A percentile compares a stretch with the other conserved stretches of the same genome.
Conservation (phyloP, 2,797 vertebrate species). For the Sebastes melanostomus region DNA sequence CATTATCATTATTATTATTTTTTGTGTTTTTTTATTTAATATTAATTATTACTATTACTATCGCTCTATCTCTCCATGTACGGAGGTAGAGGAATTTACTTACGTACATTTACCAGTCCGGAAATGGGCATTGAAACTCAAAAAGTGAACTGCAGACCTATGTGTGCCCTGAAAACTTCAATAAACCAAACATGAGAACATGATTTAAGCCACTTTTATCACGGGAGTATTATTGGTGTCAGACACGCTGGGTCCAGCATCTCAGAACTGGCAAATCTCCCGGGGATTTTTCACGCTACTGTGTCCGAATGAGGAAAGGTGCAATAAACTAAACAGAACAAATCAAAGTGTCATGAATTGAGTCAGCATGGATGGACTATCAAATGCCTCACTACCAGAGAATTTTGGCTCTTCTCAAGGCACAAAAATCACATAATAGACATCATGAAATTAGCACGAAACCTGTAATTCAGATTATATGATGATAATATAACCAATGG, state of each 20-base stretch:
- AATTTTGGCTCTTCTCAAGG: neutral
- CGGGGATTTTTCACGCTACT: neutral
- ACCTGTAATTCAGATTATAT: neutral
- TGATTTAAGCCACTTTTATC: slow-evolving; percentile 23
- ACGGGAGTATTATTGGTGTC: slow-evolving; percentile 16
- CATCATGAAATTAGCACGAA: neutral
- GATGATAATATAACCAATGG: neutral
- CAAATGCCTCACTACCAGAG: neutral
- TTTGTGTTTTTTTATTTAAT: neutral
- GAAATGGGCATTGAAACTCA: neutral
- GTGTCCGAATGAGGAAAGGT: neutral
- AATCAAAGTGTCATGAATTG: slow-evolving; percentile 23
- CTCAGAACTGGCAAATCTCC: slow-evolving; percentile 31
- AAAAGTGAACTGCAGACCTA: neutral
- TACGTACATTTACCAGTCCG: neutral
- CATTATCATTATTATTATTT: neutral
- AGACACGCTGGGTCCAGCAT: slow-evolving; percentile 11
- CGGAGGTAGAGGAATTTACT: neutral
- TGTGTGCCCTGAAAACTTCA: neutral
- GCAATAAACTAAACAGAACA: slow-evolving; percentile 30
- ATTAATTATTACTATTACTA: neutral
- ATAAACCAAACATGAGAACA: neutral
- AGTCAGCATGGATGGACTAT: neutral
- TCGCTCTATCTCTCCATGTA: neutral
- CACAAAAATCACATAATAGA: neutral